Percentiles rank a stretch among this genome's conserved stretches.
Conservation (phyloP, 2,797 vertebrate species). For the Ambastaia sidthimunki region DNA sequence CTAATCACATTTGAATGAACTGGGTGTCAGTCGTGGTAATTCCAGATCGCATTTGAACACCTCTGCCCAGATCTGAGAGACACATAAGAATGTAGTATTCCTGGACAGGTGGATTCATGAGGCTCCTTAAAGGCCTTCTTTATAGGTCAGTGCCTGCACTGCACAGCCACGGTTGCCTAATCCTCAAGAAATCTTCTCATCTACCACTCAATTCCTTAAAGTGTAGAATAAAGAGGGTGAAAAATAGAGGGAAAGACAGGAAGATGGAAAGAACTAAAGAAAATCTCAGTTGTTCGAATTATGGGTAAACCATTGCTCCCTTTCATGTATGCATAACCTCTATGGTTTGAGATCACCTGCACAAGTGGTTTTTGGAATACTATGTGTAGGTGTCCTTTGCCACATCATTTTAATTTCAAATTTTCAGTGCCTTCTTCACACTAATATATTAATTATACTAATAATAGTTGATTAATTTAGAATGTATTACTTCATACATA, state of each 20-base stretch:
- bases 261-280: slow-evolving; percentile 7
- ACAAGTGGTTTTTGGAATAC: slow-evolving; percentile 4
- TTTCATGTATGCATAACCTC: too few species aligned
- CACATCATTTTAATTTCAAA: slow-evolving; percentile 8
- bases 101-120: slow-evolving; percentile 78
- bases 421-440: slow-evolving; percentile 29
- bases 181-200: slow-evolving; percentile 59
- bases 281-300: too few species aligned
- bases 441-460: background rate
- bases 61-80: slow-evolving; percentile 71
- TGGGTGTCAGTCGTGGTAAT: slow-evolving; percentile 75
- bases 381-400: slow-evolving; percentile 30
- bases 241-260: background rate
- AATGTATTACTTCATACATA: slow-evolving; percentile 10
- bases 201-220: slow-evolving; percentile 62
- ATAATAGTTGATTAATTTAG: background rate
- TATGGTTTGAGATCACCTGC: slow-evolving; percentile 16
- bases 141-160: slow-evolving; percentile 74
- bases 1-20: slow-evolving; percentile 78
- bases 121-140: slow-evolving; percentile 74
- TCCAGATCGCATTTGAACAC: slow-evolving; percentile 75
- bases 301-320: too few species aligned
- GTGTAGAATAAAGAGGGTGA: background rate
- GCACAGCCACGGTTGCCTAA: slow-evolving; percentile 61
- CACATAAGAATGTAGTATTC: slow-evolving; percentile 75